Evolutionary conservation across 2,113 vertebrate species (phyloP), one percentile per base, ranked within the genome.

Genomic region (Nicator chloris): DNA sequence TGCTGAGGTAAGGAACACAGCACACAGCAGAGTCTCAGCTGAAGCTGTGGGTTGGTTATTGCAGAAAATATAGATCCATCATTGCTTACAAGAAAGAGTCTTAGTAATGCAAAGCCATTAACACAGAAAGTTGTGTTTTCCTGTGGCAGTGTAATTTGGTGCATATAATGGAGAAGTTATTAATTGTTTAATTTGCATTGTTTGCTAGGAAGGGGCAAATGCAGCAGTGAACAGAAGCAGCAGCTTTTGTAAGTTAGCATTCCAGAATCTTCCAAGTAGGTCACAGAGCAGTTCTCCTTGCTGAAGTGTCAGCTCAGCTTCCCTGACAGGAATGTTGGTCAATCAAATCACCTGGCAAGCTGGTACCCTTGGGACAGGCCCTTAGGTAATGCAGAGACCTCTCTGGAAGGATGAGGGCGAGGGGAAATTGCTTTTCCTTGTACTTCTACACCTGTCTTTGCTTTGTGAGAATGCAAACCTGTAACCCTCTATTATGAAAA

Each of bases 1-100:
- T 83, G 56, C 92, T 88, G 93, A 95, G 93, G 90, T 92, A 79
- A 92, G 90, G 90, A 94, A 49, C 47, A 49, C 26, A 28, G 47
- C 9, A 39, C 45, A 28, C 24, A 19, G 49, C 8, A 23, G 51
- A 83, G 44, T 27, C 56, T 75, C 4, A 4, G 61, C 65, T 87
- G 81, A 64, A 86, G 71, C 37, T 78, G 37, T 37, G 22, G 3
- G 72, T 70, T 54, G 15, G 5, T 66, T 78, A 24, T 13, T 92
- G 68, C 56, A 92, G 64, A 49, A 93, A 84, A 88, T 10, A 33
- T 3, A 60, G 22, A 44, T 60, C 26, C 1, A 0, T 71, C 71
- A 50, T 73, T 47, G 13, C 35, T 80, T 91, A 31, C 13, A 56
- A 54, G 65, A 66, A 69, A 21, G 44, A 28, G 17, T 60, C 20